Base-by-base conservation (phyloP, 2,113 vertebrate genomes). In the Odocoileus virginianus region DNA sequence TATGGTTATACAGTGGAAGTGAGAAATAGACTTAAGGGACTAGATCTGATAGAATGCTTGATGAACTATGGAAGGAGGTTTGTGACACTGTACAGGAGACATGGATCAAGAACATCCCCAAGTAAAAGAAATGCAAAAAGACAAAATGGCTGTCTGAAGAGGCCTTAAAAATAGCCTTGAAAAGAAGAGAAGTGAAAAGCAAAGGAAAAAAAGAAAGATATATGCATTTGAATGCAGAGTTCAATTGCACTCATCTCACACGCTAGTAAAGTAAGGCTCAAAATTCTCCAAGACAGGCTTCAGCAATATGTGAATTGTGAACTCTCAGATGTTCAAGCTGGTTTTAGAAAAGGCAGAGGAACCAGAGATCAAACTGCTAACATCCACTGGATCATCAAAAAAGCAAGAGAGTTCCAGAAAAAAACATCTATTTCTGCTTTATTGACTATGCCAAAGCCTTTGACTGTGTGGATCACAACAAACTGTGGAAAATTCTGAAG, bases 371-470 rank as follows among this genome's bases (percentile, higher is more conserved):
- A 64, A 64, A n/a, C 33, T 64, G 33, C 33, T 15, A 64, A 57
- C 3, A n/a, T 19, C 61, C 3, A 0, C 16, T 64, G 61, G 61
- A n/a, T 64, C 33, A n/a, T 64, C 0, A 0, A 19, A n/a, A 64
- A n/a, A 67, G 64, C 16, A 67, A n/a, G 64, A 67, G 33, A 67
- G 61, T n/a, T 67, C 16, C 4, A n/a, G 16, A 67, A 67, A 67
- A 67, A 10, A 13, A 50, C 33, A 67, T n/a, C 61, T 10, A 67
- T n/a, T 10, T 67, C 61, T 67, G 30, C 33, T 67, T 19, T n/a
- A 67, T n/a, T 19, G 16, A 67, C 33, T 67, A 67, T 19, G 33
- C 4, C 61, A 67, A 67, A 67, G 33, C 33, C 7, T 67, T n/a
- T 67, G 33, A 67, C 33, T 67, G 16, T 67, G 7, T 4, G 16